These are phyloP conservation scores for Bolinopsis microptera DNA, from an alignment of 37 sponge, comb jelly and placozoan species.

Conservation along the genomic window DNA sequence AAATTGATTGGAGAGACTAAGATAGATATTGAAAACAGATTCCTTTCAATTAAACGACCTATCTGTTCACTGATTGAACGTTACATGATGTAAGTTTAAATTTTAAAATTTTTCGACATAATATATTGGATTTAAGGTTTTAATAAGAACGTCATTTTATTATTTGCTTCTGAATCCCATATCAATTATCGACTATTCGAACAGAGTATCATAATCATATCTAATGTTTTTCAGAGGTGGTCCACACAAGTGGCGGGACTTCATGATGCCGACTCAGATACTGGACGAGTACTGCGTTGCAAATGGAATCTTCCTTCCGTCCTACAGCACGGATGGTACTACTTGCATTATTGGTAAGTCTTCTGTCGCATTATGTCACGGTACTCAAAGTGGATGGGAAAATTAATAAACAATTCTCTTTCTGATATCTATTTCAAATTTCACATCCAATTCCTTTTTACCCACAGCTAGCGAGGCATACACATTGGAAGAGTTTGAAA, in stretches of 20 bases:
- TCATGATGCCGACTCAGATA: constrained; percentile 10
- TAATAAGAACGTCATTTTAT: no score
- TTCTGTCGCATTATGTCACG: no score
- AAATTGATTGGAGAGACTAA: neutral
- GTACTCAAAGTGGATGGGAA: no score
- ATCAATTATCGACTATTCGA: no score
- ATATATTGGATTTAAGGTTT: no score
- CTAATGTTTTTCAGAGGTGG: neutral
- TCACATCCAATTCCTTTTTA: no score
- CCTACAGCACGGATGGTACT: neutral
- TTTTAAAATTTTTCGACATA: no score
- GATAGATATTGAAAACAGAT: neutral
- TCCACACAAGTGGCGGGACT: constrained; percentile 15
- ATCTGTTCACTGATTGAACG: constrained; percentile 13
- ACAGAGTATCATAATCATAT: no score
- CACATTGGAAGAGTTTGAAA: neutral
- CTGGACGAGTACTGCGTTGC: constrained; percentile 11
- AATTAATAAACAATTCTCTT: no score
- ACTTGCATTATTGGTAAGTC: constrained; percentile 15
- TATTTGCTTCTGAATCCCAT: no score
- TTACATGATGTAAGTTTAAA: constrained; percentile 8
- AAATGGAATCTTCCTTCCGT: neutral
- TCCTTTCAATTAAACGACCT: constrained; percentile 8
- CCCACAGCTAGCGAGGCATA: neutral
- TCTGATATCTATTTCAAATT: no score